These are phyloP conservation scores for Hoplostethus mediterraneus DNA, from an alignment of 2,797 vertebrate species.

Conservation along the genomic window DNA sequence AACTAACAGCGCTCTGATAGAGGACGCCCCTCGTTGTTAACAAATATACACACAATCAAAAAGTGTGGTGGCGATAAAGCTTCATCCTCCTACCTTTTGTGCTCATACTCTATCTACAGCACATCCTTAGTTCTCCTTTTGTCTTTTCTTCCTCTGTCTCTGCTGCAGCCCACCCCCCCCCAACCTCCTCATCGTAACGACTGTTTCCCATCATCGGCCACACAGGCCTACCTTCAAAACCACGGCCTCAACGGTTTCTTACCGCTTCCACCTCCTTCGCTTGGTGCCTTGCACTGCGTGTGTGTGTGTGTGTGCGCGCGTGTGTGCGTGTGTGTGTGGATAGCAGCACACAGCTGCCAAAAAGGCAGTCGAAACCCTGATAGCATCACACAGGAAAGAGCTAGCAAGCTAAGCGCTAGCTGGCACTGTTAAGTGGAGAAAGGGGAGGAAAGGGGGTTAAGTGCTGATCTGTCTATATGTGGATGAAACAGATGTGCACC, in stretches of 20 bases:
- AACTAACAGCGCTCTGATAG: too few relatives aligned
- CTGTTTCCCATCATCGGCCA: slow-evolving; percentile 92
- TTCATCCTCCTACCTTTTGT: slow-evolving; percentile 19
- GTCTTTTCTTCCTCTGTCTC: slow-evolving; percentile 31
- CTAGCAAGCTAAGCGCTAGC: slow-evolving; percentile 53
- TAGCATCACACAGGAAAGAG: slow-evolving; percentile 86
- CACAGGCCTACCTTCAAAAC: slow-evolving; percentile 92
- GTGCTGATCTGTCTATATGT: slow-evolving; percentile 70
- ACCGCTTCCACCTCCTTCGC: slow-evolving; percentile 93
- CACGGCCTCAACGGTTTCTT: slow-evolving; percentile 91
- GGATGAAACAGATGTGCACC: slow-evolving; percentile 74
- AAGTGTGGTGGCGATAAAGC: neutral
- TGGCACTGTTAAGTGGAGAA: slow-evolving; percentile 64
- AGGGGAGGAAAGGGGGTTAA: slow-evolving; percentile 61
- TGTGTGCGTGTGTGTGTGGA: slow-evolving; percentile 26
- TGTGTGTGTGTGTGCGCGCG: slow-evolving; percentile 43
- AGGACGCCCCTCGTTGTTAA: too few relatives aligned
- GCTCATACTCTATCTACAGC: slow-evolving; percentile 24
- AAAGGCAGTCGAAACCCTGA: slow-evolving; percentile 79
- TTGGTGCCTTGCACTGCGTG: slow-evolving; percentile 19
- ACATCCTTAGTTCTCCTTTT: slow-evolving; percentile 26
- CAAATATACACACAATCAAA: neutral
- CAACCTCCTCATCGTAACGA: slow-evolving; percentile 82
- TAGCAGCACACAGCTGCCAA: slow-evolving; percentile 78
- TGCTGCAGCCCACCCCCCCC: slow-evolving; percentile 42